Evolutionary conservation across 30 jellyfish, hydroid and myxozoan genomes (phyloP).

Genomic region (Mastigias papua): DNA sequence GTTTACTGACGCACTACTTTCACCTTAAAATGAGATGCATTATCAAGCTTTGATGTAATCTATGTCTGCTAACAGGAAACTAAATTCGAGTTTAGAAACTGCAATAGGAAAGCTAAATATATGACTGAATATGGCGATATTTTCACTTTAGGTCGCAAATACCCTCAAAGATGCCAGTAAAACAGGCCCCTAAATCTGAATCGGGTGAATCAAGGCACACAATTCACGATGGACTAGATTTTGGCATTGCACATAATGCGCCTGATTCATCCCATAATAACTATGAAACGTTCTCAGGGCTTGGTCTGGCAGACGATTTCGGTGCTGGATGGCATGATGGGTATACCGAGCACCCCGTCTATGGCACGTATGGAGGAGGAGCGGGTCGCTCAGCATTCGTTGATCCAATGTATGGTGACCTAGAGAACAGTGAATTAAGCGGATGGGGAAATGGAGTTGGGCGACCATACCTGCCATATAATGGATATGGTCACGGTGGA

Average conservation of each 20-base stretch:
- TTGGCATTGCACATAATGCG: slow-evolving; percentile 33
- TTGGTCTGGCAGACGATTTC: slow-evolving; percentile 9
- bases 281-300: slow-evolving; percentile 16
- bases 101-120: too few species aligned
- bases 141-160: slow-evolving; percentile 24
- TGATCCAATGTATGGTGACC: slow-evolving; percentile 44
- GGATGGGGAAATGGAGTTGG: slow-evolving; percentile 57
- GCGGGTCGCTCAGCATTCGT: slow-evolving; percentile 50
- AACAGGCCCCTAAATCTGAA: slow-evolving; percentile 31
- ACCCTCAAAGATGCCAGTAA: slow-evolving; percentile 1
- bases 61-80: too few species aligned
- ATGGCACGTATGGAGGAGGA: slow-evolving; percentile 20
- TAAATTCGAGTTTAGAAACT: too few species aligned
- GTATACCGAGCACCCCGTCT: slow-evolving; percentile 51
- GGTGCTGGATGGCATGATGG: slow-evolving; percentile 67
- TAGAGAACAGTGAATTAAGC: slow-evolving; percentile 14
- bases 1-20: too few species aligned
- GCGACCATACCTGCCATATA: slow-evolving; percentile 20
- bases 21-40: too few species aligned
- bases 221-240: slow-evolving; percentile 46
- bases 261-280: slow-evolving; percentile 6
- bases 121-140: background rate
- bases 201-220: slow-evolving; percentile 21
- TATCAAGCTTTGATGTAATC: too few species aligned
- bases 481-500: slow-evolving; percentile 69